phyloP scores from a whole-genome alignment of 1,140 invertebrate species.

The Sarcophaga peregrina region DNA sequence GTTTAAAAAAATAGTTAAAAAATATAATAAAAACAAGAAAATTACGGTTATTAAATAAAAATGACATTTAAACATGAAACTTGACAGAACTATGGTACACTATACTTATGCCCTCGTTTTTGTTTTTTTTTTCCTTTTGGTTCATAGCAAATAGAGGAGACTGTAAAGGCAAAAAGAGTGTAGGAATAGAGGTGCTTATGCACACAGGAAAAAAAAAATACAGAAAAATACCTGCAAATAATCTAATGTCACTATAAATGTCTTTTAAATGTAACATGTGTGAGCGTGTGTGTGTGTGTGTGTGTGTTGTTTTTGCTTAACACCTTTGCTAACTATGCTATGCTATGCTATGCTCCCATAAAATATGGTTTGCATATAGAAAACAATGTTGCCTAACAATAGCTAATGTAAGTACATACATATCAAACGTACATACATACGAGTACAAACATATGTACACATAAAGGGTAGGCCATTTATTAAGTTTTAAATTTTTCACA shows the following conservation, averaged over 20 bases:
- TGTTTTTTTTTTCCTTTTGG: neutral
- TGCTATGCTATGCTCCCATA: neutral
- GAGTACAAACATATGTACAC: neutral
- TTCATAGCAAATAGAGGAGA: neutral
- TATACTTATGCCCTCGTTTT: neutral
- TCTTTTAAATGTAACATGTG: constrained; percentile 37
- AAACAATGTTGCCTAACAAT: neutral
- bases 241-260: constrained; percentile 37
- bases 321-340: neutral
- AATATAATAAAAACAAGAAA: constrained; percentile 28
- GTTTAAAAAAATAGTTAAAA: constrained; percentile 21
- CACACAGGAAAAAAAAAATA: neutral
- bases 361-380: neutral
- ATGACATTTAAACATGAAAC: constrained; percentile 42
- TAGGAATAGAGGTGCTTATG: neutral
- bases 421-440: too few species aligned
- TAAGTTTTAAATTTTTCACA: too few species aligned
- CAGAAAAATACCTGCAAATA: constrained; percentile 21
- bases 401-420: neutral
- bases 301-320: neutral
- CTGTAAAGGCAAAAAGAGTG: neutral
- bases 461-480: neutral
- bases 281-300: neutral
- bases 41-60: constrained; percentile 41
- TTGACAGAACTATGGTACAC: neutral